Evolutionary conservation across 2,888 invertebrate species (phyloP), one percentile per base, ranked within the genome.

Genomic region (Therioaphis trifolii): DNA sequence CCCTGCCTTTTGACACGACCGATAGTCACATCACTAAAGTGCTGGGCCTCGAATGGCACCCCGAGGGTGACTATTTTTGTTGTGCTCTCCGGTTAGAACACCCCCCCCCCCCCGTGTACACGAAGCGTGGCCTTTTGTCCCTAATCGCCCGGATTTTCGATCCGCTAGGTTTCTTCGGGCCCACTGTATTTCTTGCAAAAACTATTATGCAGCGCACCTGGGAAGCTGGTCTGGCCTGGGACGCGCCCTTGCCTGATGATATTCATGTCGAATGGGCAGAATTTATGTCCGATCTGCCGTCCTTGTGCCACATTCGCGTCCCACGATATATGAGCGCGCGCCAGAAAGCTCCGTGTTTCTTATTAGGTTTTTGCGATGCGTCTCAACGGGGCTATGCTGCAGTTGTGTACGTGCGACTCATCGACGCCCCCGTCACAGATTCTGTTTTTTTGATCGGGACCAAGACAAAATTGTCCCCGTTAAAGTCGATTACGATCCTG

Each of bases 161-260:
- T 15, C 46, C 46, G 46, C 46, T 46, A 9, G 46, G 46, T 46
- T 46, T 46, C 2, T 46, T 46, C 46, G 46, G 46, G 4, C 46
- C 12, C 46, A n/a, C 66, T 7, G n/a, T 40, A 11, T 35, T 66
- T 27, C 2, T 27, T 1, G 66, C 29, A 0, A 66, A 66, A 66
- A n/a, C 15, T n/a, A 66, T 66, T 1, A 66, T 66, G 66, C 66
- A 66, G 4, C 35, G 68, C 14, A 68, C 68, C 2, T 68, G 68
- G 40, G 14, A 29, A 2, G 40, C 68, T 0, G 29, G 35, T 4
- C 0, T 68, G 14, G 3, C 40, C 9, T 68, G 68, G 68, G 68
- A 68, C 14, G 40, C 15, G 11, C 68, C 68, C 5, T 18, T 68
- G 0, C n/a, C 40, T 2, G 4, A 15, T n/a, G 35, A 66, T 27